These are phyloP conservation scores for Nibea coibor DNA, from an alignment of 2,113 vertebrate genomes.

Conservation along the genomic window DNA sequence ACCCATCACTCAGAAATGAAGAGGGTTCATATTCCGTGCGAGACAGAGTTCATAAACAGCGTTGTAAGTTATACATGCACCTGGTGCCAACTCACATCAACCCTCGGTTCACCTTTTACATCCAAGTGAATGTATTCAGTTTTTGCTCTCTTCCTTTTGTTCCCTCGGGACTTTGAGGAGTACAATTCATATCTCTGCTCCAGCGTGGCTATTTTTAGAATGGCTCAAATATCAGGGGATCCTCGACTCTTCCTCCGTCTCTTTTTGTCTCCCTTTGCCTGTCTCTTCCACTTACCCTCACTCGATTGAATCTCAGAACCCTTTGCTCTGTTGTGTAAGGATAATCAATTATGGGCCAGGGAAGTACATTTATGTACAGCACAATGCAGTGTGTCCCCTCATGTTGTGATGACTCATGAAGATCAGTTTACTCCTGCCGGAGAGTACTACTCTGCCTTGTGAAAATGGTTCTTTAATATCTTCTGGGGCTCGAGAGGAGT, in stretches of 20 bases:
- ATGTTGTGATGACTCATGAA: slow-evolving; percentile 12
- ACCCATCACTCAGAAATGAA: slow-evolving; percentile 44
- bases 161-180: slow-evolving; percentile 28
- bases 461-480: slow-evolving; percentile 3
- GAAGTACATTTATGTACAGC: slow-evolving; percentile 13
- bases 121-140: neutral
- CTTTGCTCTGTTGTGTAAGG: slow-evolving; percentile 5
- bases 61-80: slow-evolving; percentile 3
- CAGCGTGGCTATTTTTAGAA: slow-evolving; percentile 70
- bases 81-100: slow-evolving; percentile 12
- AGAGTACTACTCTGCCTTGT: neutral
- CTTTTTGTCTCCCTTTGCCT: slow-evolving; percentile 42
- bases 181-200: slow-evolving; percentile 49
- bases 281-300: slow-evolving; percentile 42
- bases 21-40: slow-evolving; percentile 18
- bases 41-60: slow-evolving; percentile 34
- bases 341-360: slow-evolving; percentile 11
- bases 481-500: neutral
- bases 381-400: slow-evolving; percentile 6
- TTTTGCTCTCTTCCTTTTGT: neutral
- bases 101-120: slow-evolving; percentile 7
- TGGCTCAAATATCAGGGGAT: slow-evolving; percentile 62
- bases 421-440: slow-evolving; percentile 19
- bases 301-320: slow-evolving; percentile 29
- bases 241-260: slow-evolving; percentile 47